Evolutionary conservation across 2,888 invertebrate genomes (phyloP).

Genomic region (Rotaria sp.): DNA sequence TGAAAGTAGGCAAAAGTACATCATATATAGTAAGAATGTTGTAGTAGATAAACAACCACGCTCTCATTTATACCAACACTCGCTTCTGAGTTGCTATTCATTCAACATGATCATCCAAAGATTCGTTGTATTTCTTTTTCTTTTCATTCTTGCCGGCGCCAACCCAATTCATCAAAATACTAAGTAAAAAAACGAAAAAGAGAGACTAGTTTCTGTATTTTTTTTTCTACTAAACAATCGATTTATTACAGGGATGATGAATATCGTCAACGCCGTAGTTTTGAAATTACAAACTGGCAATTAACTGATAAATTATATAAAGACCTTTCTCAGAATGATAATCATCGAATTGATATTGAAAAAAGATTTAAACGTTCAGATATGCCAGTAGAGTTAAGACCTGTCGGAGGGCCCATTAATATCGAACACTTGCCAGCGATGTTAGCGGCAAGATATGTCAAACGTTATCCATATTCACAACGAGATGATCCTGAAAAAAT

Average conservation of each 20-base stretch:
- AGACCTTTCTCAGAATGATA: not conserved
- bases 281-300: not conserved
- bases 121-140: not conserved
- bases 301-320: not conserved
- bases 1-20: not conserved
- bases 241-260: not conserved
- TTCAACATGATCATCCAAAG: not conserved
- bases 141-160: not conserved
- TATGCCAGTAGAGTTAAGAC: not conserved
- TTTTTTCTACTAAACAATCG: not conserved
- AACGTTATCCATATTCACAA: not conserved
- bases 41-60: not conserved
- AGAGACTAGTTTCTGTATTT: not conserved
- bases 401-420: not conserved
- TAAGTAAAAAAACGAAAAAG: not conserved
- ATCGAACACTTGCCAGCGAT: not conserved
- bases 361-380: not conserved
- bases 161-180: not conserved
- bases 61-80: not conserved
- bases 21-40: not conserved
- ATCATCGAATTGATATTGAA: not conserved
- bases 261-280: not conserved
- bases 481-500: not conserved
- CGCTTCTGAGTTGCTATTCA: not conserved
- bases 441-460: not conserved